Evolutionary conservation across 2,888 invertebrate species (phyloP).

Genomic region (Cryptocheilus praepositus): DNA sequence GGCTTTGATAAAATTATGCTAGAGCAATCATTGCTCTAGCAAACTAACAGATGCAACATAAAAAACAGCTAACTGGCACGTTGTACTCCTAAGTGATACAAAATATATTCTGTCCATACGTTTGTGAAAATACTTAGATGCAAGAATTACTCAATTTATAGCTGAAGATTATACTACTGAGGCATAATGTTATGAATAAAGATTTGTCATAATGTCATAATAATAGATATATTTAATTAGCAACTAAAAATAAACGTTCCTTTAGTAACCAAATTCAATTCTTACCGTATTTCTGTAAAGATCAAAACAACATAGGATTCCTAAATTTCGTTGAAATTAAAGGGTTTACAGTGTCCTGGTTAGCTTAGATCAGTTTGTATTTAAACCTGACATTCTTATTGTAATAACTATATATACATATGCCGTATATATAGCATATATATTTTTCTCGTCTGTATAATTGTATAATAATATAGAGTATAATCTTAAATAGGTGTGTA

Average conservation of each 20-base stretch:
- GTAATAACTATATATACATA: slow-evolving; percentile 2
- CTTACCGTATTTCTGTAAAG: background rate
- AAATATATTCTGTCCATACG: slow-evolving; percentile 38
- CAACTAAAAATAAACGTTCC: slow-evolving; percentile 55
- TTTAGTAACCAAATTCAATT: slow-evolving; percentile 37
- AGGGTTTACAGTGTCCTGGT: slow-evolving; percentile 60
- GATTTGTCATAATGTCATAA: slow-evolving; percentile 46
- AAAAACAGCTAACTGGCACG: slow-evolving; percentile 10
- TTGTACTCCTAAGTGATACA: slow-evolving; percentile 5
- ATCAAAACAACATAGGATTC: slow-evolving; percentile 58
- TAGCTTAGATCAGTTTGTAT: slow-evolving; percentile 29
- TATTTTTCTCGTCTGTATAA: slow-evolving; percentile 47
- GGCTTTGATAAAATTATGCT: slow-evolving; percentile 97
- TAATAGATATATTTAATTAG: slow-evolving; percentile 55
- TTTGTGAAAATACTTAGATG: slow-evolving; percentile 22
- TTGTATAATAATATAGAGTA: slow-evolving; percentile 63
- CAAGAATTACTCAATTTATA: slow-evolving; percentile 30
- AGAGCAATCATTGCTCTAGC: slow-evolving; percentile 96
- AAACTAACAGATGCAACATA: slow-evolving; percentile 30
- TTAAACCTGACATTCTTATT: slow-evolving; percentile 20
- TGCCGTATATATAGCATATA: slow-evolving; percentile 40
- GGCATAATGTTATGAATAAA: slow-evolving; percentile 48
- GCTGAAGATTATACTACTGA: slow-evolving; percentile 45
- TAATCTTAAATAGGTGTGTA: slow-evolving; percentile 61
- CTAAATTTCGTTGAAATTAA: slow-evolving; percentile 70